Evolutionary conservation across 2,888 invertebrate species (phyloP), one percentile per base, ranked within the genome.

Genomic region (Drosophila prostipennis): DNA sequence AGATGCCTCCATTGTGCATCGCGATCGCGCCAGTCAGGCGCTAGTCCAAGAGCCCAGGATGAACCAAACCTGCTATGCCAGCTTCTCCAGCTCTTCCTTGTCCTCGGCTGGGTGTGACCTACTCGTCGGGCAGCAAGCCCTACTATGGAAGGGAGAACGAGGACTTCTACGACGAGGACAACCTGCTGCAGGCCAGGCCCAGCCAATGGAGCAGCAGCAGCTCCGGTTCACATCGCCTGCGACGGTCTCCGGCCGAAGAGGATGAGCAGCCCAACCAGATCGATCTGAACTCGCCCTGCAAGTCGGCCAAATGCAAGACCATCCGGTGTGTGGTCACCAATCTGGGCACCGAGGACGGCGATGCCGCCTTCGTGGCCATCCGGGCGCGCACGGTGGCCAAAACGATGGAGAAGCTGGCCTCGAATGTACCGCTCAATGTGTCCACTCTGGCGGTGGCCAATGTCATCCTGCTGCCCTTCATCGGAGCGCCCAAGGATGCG

Each of bases 301-400:
- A 94, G 52, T 92, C 94, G 0, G 94, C 95, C 56, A 94, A 94
- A 77, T 98, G 98, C 89, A 95, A 95, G 7, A 94, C 94, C 52
- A 92, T 98, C 56, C 93, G 94, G 57, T 98, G 98, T 88, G 94
- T 93, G 1, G 94, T 97, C 0, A 96, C 95, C 1, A 95, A 95
- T 14, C 91, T 97, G 70, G 87, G 88, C 13, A 94, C 94, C 72
- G 95, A 96, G 77, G 96, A 96, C 77, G 74, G 58, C n/a, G 95
- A 96, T 79, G 95, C 95, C 52, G 94, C 94, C 0, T 95, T 94
- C 92, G 94, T 98, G 52, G 95, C 96, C 2, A 93, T 98, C 65
- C 93, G 97, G 59, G 95, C 96, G 1, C 93, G 98, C 76, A 93
- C 98, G 72, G 97, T 96, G 90, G 96, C 96, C 0, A 94, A 95